These are phyloP conservation scores for Sebastiscus tertius DNA, from an alignment of 2,797 vertebrate species.

Conservation along the genomic window DNA sequence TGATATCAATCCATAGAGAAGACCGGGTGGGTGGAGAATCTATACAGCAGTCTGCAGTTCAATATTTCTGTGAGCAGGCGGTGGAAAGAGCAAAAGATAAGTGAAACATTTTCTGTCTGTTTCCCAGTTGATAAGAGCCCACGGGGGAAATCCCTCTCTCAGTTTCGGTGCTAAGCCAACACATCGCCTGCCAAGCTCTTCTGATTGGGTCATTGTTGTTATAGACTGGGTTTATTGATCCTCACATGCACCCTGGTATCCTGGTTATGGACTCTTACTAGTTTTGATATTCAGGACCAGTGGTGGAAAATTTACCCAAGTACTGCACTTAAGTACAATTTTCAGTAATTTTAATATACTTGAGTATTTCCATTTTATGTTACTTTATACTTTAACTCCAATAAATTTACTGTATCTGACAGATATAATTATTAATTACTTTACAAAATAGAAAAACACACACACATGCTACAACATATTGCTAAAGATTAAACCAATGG, in stretches of 20 bases:
- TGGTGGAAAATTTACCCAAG: neutral
- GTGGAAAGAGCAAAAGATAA: slow-evolving; percentile 53
- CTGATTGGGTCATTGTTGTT: slow-evolving; percentile 36
- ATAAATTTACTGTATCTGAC: neutral
- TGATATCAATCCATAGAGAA: slow-evolving; percentile 48
- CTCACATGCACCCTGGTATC: neutral
- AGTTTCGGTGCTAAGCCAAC: slow-evolving; percentile 30
- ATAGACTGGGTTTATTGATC: slow-evolving; percentile 37
- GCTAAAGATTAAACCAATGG: too few species aligned
- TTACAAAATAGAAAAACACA: too few species aligned
- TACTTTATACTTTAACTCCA: neutral
- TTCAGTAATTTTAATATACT: neutral
- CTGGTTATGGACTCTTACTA: neutral
- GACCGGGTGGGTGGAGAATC: slow-evolving; percentile 45
- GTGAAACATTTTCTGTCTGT: slow-evolving; percentile 57
- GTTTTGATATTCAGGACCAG: neutral
- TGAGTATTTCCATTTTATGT: neutral
- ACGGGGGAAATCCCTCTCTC: slow-evolving; percentile 32
- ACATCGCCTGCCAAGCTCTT: slow-evolving; percentile 16
- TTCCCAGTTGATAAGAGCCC: slow-evolving; percentile 68
- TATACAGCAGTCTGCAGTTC: slow-evolving; percentile 27
- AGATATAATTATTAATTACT: neutral
- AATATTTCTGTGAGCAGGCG: slow-evolving; percentile 42
- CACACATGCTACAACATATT: too few species aligned
- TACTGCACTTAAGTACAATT: neutral